Conservation (phyloP, 2,797 vertebrate genomes). For the Arrhamphus sclerolepis region DNA sequence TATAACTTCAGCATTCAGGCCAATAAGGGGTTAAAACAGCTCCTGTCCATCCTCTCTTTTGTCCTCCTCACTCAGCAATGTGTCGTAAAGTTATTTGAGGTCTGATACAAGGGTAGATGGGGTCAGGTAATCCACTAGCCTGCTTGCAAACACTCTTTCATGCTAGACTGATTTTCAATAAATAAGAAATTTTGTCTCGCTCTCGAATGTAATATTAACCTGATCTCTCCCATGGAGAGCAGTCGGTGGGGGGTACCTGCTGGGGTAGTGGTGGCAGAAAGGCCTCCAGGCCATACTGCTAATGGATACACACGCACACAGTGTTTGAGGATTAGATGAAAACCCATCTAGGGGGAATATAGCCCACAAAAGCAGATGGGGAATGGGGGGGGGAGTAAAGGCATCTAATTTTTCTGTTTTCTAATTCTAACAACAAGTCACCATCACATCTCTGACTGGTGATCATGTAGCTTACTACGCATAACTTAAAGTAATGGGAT, state of each 20-base stretch:
- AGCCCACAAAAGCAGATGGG: slow-evolving; percentile 25
- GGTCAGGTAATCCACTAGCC: slow-evolving; percentile 83
- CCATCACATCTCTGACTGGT: slow-evolving; percentile 1
- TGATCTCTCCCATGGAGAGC: slow-evolving; percentile 74
- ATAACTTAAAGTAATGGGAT: slow-evolving; percentile 10
- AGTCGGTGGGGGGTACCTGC: slow-evolving; percentile 30
- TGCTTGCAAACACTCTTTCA: slow-evolving; percentile 79
- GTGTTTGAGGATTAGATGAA: slow-evolving; percentile 83
- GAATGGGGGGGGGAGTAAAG: slow-evolving; percentile 41
- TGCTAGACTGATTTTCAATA: slow-evolving; percentile 85
- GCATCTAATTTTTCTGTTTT: slow-evolving; percentile 58
- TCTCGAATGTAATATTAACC: slow-evolving; percentile 87
- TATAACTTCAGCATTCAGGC: slow-evolving; percentile 28
- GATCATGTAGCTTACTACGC: slow-evolving; percentile 13
- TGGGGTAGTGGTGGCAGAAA: slow-evolving; percentile 44
- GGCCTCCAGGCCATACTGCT: slow-evolving; percentile 63
- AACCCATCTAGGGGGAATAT: slow-evolving; percentile 70
- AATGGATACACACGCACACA: slow-evolving; percentile 76
- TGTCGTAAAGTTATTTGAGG: slow-evolving; percentile 54
- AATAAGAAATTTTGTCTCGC: slow-evolving; percentile 85
- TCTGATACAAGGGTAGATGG: slow-evolving; percentile 75
- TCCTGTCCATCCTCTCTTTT: slow-evolving; percentile 34
- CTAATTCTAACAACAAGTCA: slow-evolving; percentile 18
- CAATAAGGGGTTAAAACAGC: slow-evolving; percentile 45
- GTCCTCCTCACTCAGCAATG: slow-evolving; percentile 37